Base-by-base conservation (phyloP, 2,113 vertebrate genomes). In the Elephantulus edwardii region DNA sequence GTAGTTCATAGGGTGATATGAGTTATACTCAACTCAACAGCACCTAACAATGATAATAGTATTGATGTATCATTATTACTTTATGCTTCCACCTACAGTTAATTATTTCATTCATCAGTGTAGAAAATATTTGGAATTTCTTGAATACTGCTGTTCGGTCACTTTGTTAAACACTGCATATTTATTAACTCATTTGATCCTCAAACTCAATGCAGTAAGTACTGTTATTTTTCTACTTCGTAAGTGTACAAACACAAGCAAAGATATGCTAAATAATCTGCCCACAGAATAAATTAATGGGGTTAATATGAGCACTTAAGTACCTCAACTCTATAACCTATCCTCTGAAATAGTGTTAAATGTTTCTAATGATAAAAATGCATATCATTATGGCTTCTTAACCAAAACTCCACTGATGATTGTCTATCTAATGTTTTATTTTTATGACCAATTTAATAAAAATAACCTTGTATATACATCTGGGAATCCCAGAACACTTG, bases 281-380 rank as follows among this genome's bases (percentile, higher is more conserved):
- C 5, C 26, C 33, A 40, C 22, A 30, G 1, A 77, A 77, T 2
- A 72, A 10, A 68, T 6, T 1, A 1, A 1, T 52, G 6, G 40
- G 74, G 0, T 8, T 1, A 42, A n/a, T 8, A 44, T 11, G 24
- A 74, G 46, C 86, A 64, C 8, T 2, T 17, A 68, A 28, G 20
- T 38, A 46, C 3, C 4, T 3, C 33, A 30, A 3, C 1, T 22
- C 35, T 6, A 26, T 9, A 46, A 4, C 3, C 20, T 26, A 3
- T 5, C n/a, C 3, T 66, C 46, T 5, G 62, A 8, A 6, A 5
- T 22, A 33, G 8, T 1, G 1, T 7, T 42, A 33, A 64, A 4
- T 54, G 8, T n/a, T 74, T 54, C 46, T 80, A 17, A 6, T 44
- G 38, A 60, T 38, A 24, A 77, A 48, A 42, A 46, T 20, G 13